Evolutionary conservation across 2,113 vertebrate genomes (phyloP), one percentile per base, ranked within the genome.

Genomic region (Parus major): DNA sequence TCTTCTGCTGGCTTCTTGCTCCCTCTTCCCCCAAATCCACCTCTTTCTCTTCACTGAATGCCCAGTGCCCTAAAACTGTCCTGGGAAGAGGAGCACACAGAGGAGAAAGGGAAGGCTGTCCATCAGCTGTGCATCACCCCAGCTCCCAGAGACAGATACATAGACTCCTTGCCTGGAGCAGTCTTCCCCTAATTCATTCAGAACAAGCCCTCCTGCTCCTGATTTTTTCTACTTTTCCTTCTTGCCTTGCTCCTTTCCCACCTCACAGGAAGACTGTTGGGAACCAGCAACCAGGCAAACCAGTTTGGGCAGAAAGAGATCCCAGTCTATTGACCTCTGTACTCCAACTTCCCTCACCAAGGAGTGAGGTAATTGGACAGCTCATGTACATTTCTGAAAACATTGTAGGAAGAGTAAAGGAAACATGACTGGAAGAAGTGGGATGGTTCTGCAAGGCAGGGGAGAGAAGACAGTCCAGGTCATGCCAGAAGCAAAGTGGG

Each of bases 241-340:
- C 81, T 83, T 3, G 1, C 35, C 49, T 85, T 82, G 49, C 66
- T 49, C 41, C 41, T 93, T 75, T 92, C 71, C 63, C 28, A 69
- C 25, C 46, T 85, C 88, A 60, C 36, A 78, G 36, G 46, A 78
- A 86, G 50, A 36, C 31, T 92, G 79, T 39, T 76, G 78, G 70
- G 46, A 94, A 92, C 31, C 53, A 94, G 42, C 42, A 77, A 22
- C 63, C 88, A 49, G 78, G 75, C 60, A 53, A 96, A 95, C 90
- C 82, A 82, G 93, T 92, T 7, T 61, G 66, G 84, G 85, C 88
- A 90, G 85, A 85, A 94, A 93, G 60, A 11, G 4, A 57, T 82
- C 33, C 59, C 49, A 53, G 85, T 53, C 64, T 72, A 63, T 39
- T 86, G 84, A 93, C 36, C 78, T 92, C 65, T 57, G 39, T 82